Conservation (phyloP, 2,797 vertebrate genomes). For the Hybognathus amarus region DNA sequence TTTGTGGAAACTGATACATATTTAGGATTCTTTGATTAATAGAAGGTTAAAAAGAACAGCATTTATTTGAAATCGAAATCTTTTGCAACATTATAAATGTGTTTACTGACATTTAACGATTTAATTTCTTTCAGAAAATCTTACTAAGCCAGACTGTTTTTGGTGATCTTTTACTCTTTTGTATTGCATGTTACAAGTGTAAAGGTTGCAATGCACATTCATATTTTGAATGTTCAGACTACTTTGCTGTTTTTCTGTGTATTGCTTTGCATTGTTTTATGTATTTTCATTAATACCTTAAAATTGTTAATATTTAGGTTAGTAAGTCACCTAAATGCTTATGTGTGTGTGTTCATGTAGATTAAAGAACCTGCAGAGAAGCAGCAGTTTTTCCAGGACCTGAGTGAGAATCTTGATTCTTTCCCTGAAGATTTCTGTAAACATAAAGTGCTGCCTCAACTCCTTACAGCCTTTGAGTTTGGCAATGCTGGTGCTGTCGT, state of each 20-base stretch:
- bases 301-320: background rate
- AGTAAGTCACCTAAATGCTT: background rate
- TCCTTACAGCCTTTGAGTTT: constrained; percentile 91
- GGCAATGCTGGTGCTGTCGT: constrained; percentile 88
- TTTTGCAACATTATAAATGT: too few species aligned
- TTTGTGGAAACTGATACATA: too few species aligned
- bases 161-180: too few species aligned
- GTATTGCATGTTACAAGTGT: background rate
- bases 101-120: too few species aligned
- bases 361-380: constrained; percentile 91
- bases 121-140: background rate
- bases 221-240: background rate
- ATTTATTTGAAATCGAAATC: too few species aligned
- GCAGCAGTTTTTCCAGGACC: constrained; percentile 91
- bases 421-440: constrained; percentile 93
- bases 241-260: background rate
- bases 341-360: constrained; percentile 67
- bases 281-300: background rate
- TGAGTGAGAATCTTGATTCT: constrained; percentile 87
- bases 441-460: constrained; percentile 91
- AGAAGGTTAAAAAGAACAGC: too few species aligned
- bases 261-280: background rate
- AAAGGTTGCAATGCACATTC: background rate
- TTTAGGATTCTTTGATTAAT: too few species aligned
- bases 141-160: background rate